Percentiles rank a stretch among this genome's conserved stretches.
phyloP scores from a whole-genome alignment of 2,113 vertebrate species.

The Mesembrinibis cayennensis region DNA sequence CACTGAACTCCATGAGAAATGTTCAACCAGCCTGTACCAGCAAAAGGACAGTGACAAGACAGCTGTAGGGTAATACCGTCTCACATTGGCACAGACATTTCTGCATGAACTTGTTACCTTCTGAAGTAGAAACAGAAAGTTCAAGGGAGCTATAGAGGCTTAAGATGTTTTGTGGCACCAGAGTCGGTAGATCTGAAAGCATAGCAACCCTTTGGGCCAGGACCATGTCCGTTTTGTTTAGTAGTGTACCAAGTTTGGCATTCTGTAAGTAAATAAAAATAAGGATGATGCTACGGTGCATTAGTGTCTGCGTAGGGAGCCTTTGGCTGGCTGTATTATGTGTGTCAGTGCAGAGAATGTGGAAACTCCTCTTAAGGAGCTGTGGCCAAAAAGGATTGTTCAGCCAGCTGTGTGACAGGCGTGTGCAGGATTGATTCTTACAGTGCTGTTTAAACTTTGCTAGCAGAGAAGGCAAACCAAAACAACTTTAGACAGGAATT shows the following conservation, averaged over 20 bases:
- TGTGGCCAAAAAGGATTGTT: not conserved
- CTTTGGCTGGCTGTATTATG: not conserved
- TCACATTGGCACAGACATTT: not conserved
- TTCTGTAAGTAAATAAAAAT: constrained; percentile 4
- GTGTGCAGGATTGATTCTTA: constrained; percentile 41
- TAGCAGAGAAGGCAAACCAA: not conserved
- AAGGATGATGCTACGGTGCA: not conserved
- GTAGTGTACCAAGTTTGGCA: not conserved
- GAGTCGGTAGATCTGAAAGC: not conserved
- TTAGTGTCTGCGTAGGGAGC: not conserved
- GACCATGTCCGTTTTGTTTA: not conserved
- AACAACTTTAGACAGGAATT: not conserved
- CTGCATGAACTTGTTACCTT: not conserved
- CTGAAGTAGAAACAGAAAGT: not conserved
- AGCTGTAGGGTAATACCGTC: not conserved
- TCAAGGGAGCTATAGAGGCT: not conserved
- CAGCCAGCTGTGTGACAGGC: not conserved
- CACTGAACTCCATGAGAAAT: not conserved
- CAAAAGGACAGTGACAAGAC: not conserved
- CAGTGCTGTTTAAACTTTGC: not conserved
- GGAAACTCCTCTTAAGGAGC: not conserved
- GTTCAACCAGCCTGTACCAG: not conserved
- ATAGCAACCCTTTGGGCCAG: not conserved
- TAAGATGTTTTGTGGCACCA: not conserved
- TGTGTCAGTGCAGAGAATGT: not conserved